Evolutionary conservation across 2,113 vertebrate species (phyloP).

Genomic region (Corythoichthys haematopterus): DNA sequence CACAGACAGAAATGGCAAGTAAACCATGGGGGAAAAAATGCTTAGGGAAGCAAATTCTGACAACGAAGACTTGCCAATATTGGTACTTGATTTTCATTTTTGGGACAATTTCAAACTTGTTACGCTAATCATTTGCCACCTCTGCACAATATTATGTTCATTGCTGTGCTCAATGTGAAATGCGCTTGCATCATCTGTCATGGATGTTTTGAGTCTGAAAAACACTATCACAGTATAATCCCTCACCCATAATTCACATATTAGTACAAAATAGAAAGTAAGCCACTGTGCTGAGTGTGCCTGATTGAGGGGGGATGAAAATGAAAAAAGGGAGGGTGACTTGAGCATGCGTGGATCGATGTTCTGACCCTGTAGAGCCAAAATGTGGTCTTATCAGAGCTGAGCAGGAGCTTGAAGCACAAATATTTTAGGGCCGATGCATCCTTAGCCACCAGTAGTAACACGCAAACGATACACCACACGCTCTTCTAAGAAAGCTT

Average conservation of each 20-base stretch:
- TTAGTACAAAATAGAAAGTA: conserved; percentile 27
- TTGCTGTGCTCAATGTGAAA: conserved; percentile 9
- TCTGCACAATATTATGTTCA: conserved; percentile 8
- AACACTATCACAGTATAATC: conserved; percentile 55
- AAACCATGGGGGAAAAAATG: not conserved
- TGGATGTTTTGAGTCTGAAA: conserved; percentile 17
- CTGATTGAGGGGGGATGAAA: conserved; percentile 8
- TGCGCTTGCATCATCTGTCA: conserved; percentile 20
- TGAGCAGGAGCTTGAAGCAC: conserved; percentile 42
- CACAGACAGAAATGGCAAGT: not conserved
- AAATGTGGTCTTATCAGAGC: conserved; percentile 44
- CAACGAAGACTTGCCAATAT: too few relatives aligned
- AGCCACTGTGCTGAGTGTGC: conserved; percentile 7
- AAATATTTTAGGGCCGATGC: not conserved
- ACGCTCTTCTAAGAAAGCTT: too few relatives aligned
- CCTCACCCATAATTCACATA: conserved; percentile 43
- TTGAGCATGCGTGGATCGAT: conserved; percentile 23
- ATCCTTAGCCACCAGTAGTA: conserved; percentile 2
- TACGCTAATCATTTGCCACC: too few relatives aligned
- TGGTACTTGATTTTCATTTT: too few relatives aligned
- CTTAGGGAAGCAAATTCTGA: not conserved
- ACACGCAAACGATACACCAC: not conserved
- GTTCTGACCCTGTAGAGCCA: conserved; percentile 45
- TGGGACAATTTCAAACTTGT: too few relatives aligned
- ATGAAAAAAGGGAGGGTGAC: not conserved